phyloP scores from a whole-genome alignment of 1,140 invertebrate species.

The Lamellibrachia luymesi region DNA sequence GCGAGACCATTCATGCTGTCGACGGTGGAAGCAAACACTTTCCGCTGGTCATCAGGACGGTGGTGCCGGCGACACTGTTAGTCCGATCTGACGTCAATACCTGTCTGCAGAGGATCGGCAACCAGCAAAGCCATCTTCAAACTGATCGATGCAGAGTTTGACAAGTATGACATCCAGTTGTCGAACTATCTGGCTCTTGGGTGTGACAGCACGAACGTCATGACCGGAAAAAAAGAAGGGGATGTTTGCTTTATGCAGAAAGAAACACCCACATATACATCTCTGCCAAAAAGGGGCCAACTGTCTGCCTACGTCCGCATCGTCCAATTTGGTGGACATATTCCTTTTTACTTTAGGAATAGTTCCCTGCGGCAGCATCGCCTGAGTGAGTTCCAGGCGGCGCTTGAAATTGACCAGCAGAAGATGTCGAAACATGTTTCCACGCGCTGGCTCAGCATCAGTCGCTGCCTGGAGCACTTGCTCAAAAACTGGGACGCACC shows the following conservation, averaged over 20 bases:
- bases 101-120: conserved; percentile 26
- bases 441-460: conserved; percentile 33
- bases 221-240: conserved; percentile 31
- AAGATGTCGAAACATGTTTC: conserved; percentile 35
- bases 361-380: conserved; percentile 28
- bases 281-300: conserved; percentile 30
- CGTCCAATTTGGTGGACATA: conserved; percentile 30
- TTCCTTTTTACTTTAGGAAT: conserved; percentile 34
- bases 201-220: conserved; percentile 38
- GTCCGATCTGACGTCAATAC: neutral
- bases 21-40: neutral
- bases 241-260: conserved; percentile 25
- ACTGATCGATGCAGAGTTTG: conserved; percentile 30
- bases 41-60: no score
- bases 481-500: conserved; percentile 29
- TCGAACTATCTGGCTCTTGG: conserved; percentile 35
- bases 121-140: conserved; percentile 36
- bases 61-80: no score
- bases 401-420: conserved; percentile 26
- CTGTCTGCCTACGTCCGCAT: conserved; percentile 11
- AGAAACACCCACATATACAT: conserved; percentile 28
- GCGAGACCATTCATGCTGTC: neutral
- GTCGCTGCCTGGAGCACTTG: conserved; percentile 26
- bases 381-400: conserved; percentile 25
- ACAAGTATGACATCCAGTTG: conserved; percentile 28